Conservation (phyloP, 1,140 invertebrate genomes). For the Musca vetustissima region DNA sequence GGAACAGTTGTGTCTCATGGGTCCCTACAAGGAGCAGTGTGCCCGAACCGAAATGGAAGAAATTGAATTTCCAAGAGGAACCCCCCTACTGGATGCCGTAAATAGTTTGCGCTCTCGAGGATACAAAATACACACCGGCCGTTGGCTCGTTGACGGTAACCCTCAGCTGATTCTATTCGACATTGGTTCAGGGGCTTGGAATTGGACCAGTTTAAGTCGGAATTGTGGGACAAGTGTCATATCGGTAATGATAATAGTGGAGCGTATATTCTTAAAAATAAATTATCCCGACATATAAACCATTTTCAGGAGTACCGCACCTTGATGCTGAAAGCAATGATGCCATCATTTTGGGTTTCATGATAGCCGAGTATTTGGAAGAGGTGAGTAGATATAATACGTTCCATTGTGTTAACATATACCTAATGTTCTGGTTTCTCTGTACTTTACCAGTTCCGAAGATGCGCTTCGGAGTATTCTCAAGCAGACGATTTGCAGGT, state of each 20-base stretch:
- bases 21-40: conserved; percentile 92
- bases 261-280: neutral
- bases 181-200: conserved; percentile 94
- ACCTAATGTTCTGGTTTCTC: conserved; percentile 12
- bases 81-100: conserved; percentile 78
- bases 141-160: conserved; percentile 99
- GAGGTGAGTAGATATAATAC: conserved; percentile 58
- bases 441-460: conserved; percentile 47
- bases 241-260: conserved; percentile 31
- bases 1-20: conserved; percentile 91
- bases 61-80: conserved; percentile 78
- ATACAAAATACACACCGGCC: conserved; percentile 91
- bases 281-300: neutral
- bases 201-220: conserved; percentile 93
- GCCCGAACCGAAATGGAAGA: conserved; percentile 96
- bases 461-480: conserved; percentile 42
- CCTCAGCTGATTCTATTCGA: conserved; percentile 98
- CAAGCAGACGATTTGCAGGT: conserved; percentile 49
- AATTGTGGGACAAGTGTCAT: conserved; percentile 83
- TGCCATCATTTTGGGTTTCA: conserved; percentile 93
- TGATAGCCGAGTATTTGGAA: conserved; percentile 91
- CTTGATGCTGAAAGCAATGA: conserved; percentile 97
- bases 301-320: conserved; percentile 84
- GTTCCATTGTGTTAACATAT: neutral
- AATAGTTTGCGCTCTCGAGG: conserved; percentile 82